Conservation (phyloP, 2,113 vertebrate genomes). For the Rhegmatorhina hoffmannsi region DNA sequence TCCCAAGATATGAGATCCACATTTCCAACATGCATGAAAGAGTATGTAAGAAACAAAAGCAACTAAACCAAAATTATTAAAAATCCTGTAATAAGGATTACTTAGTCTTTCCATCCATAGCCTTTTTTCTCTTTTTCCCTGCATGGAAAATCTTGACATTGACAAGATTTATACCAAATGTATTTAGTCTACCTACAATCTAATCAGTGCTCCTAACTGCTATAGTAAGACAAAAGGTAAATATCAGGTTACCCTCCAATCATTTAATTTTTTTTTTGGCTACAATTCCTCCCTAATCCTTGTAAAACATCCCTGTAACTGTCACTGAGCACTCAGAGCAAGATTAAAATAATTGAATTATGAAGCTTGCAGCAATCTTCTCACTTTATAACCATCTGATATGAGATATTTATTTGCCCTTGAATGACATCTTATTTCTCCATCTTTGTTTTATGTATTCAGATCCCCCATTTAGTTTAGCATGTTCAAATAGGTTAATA, state of each 20-base stretch:
- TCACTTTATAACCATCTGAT: not conserved
- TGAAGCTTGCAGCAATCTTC: not conserved
- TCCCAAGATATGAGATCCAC: not conserved
- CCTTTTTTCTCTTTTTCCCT: not conserved
- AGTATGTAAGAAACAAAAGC: not conserved
- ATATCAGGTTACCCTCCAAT: not conserved
- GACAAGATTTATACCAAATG: not conserved
- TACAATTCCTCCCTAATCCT: not conserved
- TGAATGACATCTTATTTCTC: not conserved
- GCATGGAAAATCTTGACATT: not conserved
- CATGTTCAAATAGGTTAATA: not conserved
- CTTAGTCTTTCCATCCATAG: not conserved
- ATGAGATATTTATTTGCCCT: not conserved
- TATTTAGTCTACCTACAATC: not conserved
- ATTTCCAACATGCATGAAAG: not conserved
- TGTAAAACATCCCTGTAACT: not conserved
- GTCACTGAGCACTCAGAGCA: not conserved
- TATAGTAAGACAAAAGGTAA: not conserved
- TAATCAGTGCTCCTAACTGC: not conserved
- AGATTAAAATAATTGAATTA: not conserved
- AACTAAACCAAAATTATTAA: not conserved
- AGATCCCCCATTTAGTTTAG: not conserved
- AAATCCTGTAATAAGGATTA: not conserved
- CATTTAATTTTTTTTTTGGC: not conserved
- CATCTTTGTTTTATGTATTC: not conserved